These are phyloP conservation scores for Epinephelus moara DNA, from an alignment of 2,113 vertebrate species.

Conservation along the genomic window DNA sequence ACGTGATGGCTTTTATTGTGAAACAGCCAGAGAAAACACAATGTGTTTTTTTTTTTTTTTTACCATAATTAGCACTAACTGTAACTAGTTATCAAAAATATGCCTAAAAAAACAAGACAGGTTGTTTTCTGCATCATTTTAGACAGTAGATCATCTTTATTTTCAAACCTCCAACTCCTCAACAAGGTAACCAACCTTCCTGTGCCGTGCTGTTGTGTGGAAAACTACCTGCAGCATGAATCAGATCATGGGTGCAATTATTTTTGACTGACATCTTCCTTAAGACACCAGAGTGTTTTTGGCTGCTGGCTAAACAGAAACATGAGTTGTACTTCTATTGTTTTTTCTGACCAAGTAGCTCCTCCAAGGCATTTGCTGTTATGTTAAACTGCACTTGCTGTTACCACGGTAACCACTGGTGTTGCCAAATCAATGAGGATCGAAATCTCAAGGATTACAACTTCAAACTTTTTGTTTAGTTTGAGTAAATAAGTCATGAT, in stretches of 20 bases:
- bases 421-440: not conserved
- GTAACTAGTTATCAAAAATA: no score
- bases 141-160: not conserved
- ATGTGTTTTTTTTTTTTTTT: not conserved
- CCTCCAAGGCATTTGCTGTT: not conserved
- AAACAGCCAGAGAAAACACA: not conserved
- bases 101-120: not conserved
- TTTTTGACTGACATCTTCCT: not conserved
- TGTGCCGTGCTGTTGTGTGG: not conserved
- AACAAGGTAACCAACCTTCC: not conserved
- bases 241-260: not conserved
- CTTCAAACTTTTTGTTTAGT: not conserved
- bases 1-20: not conserved
- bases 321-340: not conserved
- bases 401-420: not conserved
- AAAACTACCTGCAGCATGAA: not conserved
- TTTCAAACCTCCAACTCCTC: not conserved
- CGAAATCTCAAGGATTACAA: not conserved
- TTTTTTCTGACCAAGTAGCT: not conserved
- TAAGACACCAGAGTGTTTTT: not conserved
- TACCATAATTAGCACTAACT: no score
- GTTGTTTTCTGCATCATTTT: not conserved
- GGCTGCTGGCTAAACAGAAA: not conserved
- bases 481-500: not conserved
- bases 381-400: not conserved